Base-by-base conservation (phyloP, 2,113 vertebrate species). In the Macroglossus sobrinus region DNA sequence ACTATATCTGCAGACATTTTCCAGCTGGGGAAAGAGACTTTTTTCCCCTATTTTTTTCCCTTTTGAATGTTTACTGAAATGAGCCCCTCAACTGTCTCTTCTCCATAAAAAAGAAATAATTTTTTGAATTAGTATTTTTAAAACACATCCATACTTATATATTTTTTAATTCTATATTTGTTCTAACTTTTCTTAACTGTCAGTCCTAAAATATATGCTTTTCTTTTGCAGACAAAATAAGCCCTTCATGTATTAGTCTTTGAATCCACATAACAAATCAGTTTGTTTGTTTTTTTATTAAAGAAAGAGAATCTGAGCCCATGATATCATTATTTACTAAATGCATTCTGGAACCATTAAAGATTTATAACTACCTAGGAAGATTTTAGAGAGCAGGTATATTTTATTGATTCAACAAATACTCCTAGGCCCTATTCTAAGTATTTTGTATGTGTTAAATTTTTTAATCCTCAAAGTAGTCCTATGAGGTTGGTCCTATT, bases 41-140 rank as follows among this genome's bases (percentile, higher is more conserved):
- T 76, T 72, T 45, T 19, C 45, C 78, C 79, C 61, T 81, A 76
- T 84, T 94, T 95, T 96, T 82, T 64, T 63, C 55, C 45, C 53
- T 94, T 97, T 97, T 97, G 85, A 94, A 93, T 91, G 55, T 96
- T 97, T 96, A 95, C 95, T 95, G 96, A 96, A 97, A 97, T 96
- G 97, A 97, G 90, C 43, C 84, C 30, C 45, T 95, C 88, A 89
- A 89, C 81, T 24, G 35, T 91, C 45, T 43, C 50, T 47, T 13
- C 38, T 57, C 12, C 26, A 84, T 74, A 78, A 87, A 94, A 95
- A 92, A 53, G 24, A 40, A 68, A 61, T 2, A 24, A 68, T n/a
- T 80, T 72, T 74, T 79, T 47, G 45, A 95, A 90, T 72, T 89
- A 40, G 57, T 87, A 87, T 89, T 96, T 96, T 92, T 9, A 95